These are phyloP conservation scores for Hydrotaea cyrtoneurina DNA, from an alignment of 2,888 invertebrate species.

Conservation along the genomic window DNA sequence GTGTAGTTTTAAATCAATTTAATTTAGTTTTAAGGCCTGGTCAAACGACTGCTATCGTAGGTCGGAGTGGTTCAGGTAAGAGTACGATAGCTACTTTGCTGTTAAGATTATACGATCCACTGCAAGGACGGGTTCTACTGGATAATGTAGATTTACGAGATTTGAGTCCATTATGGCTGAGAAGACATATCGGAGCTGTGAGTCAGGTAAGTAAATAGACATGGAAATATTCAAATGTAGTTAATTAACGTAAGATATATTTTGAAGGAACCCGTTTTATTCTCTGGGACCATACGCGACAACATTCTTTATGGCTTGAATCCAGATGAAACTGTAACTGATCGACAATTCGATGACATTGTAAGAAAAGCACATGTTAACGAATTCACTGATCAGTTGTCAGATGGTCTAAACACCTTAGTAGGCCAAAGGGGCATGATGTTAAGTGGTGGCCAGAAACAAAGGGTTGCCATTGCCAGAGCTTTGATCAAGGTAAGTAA, in stretches of 20 bases:
- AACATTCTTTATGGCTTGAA: constrained; percentile 94
- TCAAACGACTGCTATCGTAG: constrained; percentile 90
- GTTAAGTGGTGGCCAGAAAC: constrained; percentile 96
- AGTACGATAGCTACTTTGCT: constrained; percentile 93
- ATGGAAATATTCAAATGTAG: neutral
- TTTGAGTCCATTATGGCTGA: constrained; percentile 91
- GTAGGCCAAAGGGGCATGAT: constrained; percentile 95
- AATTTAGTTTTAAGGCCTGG: constrained; percentile 86
- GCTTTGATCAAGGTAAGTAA: constrained; percentile 90
- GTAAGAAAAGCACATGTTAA: constrained; percentile 92
- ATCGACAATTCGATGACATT: constrained; percentile 83
- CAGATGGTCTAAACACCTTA: constrained; percentile 89
- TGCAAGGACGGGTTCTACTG: constrained; percentile 85
- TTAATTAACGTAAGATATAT: neutral
- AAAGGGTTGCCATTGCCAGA: constrained; percentile 95
- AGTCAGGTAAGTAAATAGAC: constrained; percentile 83
- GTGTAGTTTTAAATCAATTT: constrained; percentile 85
- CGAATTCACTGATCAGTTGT: constrained; percentile 87
- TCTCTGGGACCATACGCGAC: constrained; percentile 93
- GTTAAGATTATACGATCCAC: constrained; percentile 92
- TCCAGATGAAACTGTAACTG: constrained; percentile 81
- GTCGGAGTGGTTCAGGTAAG: constrained; percentile 96
- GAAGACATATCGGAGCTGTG: constrained; percentile 93
- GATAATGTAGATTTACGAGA: constrained; percentile 89
- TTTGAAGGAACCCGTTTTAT: constrained; percentile 90